Evolutionary conservation across 2,888 invertebrate genomes (phyloP), one percentile per base, ranked within the genome.

Genomic region (Scaptomyza caliginosa): DNA sequence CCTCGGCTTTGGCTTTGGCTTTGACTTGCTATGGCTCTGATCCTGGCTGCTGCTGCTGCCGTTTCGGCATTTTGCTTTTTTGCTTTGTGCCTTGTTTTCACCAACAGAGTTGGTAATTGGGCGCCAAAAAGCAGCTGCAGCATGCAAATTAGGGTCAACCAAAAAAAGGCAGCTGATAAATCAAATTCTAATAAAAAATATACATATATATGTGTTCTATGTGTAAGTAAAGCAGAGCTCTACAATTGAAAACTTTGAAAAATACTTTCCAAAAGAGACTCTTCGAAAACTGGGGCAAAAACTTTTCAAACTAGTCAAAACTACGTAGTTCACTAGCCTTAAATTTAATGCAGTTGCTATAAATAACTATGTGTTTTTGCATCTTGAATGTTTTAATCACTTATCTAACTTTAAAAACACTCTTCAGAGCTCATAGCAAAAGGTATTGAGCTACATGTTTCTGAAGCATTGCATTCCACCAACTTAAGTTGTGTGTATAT

Each of bases 61-160:
- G n/a, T 11, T n/a, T 39, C n/a, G n/a, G 21, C 21, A 10, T 21
- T 32, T 10, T 32, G 21, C 21, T 10, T 3, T 30, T 36, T 0
- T 16, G 23, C 24, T 43, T 43, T 45, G 17, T 16, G 11, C 11
- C 16, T 24, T 24, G 42, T 24, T 32, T 21, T 21, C 19, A 32
- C 4, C 16, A 32, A 2, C 46, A 10, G 7, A 28, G 45, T 19
- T 45, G 45, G 32, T 46, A 74, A 70, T 75, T 74, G 75, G 72
- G 55, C 49, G 56, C 58, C 65, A 16, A 59, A 70, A 65, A 62
- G 43, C 26, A 71, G 16, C 62, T 67, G 75, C 62, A 58, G 36
- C 62, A 75, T 62, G 71, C 57, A 71, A 74, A 71, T 74, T 62
- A 71, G 58, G 71, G 50, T 59, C 34, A 43, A 26, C 50, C 23